Evolutionary conservation across 2,888 invertebrate species (phyloP).

Genomic region (Lacanobia oleracea): DNA sequence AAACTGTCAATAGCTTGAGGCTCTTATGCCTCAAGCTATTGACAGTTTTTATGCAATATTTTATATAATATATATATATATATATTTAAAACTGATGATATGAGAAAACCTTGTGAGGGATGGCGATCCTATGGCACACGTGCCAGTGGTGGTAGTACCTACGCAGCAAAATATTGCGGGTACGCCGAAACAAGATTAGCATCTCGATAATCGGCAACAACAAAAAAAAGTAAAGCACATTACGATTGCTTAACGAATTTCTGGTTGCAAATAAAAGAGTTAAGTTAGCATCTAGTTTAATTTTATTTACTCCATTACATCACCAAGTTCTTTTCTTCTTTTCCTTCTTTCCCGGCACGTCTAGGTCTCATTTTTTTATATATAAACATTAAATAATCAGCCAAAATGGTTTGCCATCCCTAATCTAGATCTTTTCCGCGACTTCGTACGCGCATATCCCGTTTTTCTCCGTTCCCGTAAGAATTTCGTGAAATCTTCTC

Average conservation of each 20-base stretch:
- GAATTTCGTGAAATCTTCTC: too few relatives aligned
- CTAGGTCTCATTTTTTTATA: too few relatives aligned
- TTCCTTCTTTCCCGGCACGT: too few relatives aligned
- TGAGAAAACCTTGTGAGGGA: not conserved
- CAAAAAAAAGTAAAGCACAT: not conserved
- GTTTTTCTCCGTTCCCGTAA: too few relatives aligned
- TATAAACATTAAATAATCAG: too few relatives aligned
- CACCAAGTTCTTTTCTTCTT: too few relatives aligned
- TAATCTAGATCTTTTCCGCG: too few relatives aligned
- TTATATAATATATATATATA: too few relatives aligned
- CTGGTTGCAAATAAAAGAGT: not conserved
- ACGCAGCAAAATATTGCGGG: not conserved
- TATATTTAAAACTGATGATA: not conserved
- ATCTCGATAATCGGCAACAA: not conserved
- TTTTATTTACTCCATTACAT: not conserved
- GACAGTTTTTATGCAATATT: constrained; percentile 11
- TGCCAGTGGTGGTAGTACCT: too few relatives aligned
- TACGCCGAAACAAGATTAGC: not conserved
- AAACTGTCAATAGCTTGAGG: too few relatives aligned
- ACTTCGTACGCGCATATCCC: too few relatives aligned
- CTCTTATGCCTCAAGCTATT: not conserved
- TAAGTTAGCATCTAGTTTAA: not conserved
- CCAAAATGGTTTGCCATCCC: too few relatives aligned
- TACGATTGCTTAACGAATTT: not conserved
- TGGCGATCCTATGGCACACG: not conserved